phyloP scores from a whole-genome alignment of 1,140 invertebrate species.

The Ectropis grisescens region DNA sequence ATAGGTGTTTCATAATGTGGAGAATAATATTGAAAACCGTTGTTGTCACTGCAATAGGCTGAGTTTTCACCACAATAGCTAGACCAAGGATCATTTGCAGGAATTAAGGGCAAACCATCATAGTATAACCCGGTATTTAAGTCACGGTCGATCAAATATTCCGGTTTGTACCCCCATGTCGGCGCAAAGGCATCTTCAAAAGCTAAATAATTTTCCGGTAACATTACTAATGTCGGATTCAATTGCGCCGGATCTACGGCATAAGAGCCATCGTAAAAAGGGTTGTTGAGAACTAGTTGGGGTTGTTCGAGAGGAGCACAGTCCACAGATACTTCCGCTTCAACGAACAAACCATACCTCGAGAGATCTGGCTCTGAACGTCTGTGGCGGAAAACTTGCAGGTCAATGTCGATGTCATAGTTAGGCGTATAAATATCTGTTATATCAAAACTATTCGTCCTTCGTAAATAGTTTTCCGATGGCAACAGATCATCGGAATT shows the following conservation, averaged over 20 bases:
- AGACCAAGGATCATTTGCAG: constrained; percentile 57
- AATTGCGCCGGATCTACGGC: constrained; percentile 37
- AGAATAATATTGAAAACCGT: constrained; percentile 41
- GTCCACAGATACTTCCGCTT: constrained; percentile 42
- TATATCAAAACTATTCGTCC: constrained; percentile 57
- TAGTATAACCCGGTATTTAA: constrained; percentile 48
- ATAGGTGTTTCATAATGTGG: constrained; percentile 40
- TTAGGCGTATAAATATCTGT: constrained; percentile 36
- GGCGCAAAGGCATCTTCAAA: constrained; percentile 65
- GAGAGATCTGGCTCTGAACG: constrained; percentile 60
- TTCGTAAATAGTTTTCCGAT: constrained; percentile 28
- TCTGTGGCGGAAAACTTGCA: constrained; percentile 21
- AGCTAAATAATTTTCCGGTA: constrained; percentile 63
- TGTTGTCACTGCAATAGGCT: constrained; percentile 34
- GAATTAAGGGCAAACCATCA: constrained; percentile 46
- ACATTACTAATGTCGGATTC: constrained; percentile 33
- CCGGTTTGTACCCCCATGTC: constrained; percentile 50
- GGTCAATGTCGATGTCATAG: constrained; percentile 24
- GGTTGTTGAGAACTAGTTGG: constrained; percentile 62
- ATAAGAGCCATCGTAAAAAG: constrained; percentile 61
- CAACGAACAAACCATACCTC: constrained; percentile 49
- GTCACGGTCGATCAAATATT: constrained; percentile 29
- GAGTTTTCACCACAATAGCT: too few relatives aligned
- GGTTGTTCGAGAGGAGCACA: constrained; percentile 31
- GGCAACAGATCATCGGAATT: constrained; percentile 19